phyloP scores from a whole-genome alignment of 2,797 vertebrate species.

The Gastrophryne carolinensis region DNA sequence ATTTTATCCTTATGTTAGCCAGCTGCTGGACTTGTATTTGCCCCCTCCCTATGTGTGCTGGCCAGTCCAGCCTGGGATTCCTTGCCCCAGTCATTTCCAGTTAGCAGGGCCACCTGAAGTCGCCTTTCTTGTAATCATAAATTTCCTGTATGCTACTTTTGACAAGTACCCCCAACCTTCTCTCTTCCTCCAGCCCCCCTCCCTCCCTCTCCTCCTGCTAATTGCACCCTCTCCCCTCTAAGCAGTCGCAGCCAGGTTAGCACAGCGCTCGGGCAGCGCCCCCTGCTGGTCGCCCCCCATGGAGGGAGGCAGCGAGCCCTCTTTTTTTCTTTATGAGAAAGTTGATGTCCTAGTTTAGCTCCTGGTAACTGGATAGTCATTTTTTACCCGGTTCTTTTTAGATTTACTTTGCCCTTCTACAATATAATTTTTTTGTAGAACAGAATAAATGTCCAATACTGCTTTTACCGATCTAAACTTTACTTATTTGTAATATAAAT shows the following conservation, averaged over 20 bases:
- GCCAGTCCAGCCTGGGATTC: too few relatives aligned
- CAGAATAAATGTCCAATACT: too few relatives aligned
- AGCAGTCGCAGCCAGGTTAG: slow-evolving; percentile 43
- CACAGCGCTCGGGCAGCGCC: slow-evolving; percentile 15
- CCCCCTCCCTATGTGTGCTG: too few relatives aligned
- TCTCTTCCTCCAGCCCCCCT: not conserved
- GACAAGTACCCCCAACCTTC: slow-evolving; percentile 4
- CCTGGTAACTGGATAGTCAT: too few relatives aligned
- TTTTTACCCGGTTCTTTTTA: too few relatives aligned
- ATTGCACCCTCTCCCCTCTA: slow-evolving; percentile 50
- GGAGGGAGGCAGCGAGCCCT: too few relatives aligned
- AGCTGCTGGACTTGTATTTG: not conserved
- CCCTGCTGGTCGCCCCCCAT: slow-evolving; percentile 7
- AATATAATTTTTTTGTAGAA: too few relatives aligned
- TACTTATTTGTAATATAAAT: too few relatives aligned
- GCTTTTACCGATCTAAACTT: too few relatives aligned
- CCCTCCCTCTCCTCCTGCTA: slow-evolving; percentile 49
- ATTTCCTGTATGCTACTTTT: slow-evolving; percentile 30
- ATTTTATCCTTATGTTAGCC: not conserved
- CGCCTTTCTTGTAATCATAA: not conserved
- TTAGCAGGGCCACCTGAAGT: slow-evolving; percentile 9
- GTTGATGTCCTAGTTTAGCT: too few relatives aligned
- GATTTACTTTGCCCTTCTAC: too few relatives aligned
- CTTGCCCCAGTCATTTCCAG: not conserved
- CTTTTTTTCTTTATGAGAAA: too few relatives aligned